phyloP scores from a whole-genome alignment of 2,797 vertebrate species.

The Anabas testudineus region DNA sequence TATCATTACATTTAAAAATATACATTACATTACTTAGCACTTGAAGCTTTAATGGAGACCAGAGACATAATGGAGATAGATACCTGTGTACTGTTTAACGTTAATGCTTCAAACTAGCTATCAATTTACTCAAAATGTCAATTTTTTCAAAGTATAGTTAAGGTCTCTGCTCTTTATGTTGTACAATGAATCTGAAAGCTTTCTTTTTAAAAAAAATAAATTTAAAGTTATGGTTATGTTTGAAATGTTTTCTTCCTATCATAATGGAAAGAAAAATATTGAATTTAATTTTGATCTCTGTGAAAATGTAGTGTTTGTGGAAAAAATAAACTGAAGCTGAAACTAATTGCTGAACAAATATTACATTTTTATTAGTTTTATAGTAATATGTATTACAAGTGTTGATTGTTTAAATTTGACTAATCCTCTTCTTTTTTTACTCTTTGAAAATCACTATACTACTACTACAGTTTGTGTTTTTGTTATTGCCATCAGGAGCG shows the following conservation, averaged over 20 bases:
- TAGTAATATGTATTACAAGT: not conserved
- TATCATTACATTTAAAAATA: no score
- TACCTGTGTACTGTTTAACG: conserved; percentile 20
- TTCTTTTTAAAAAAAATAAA: no score
- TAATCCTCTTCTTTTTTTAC: not conserved
- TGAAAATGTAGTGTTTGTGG: no score
- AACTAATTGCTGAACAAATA: no score
- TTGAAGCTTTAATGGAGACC: conserved; percentile 5
- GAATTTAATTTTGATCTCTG: not conserved
- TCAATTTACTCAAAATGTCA: conserved; percentile 14
- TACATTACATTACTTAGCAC: conserved; percentile 15
- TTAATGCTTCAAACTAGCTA: conserved; percentile 22
- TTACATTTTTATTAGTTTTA: no score
- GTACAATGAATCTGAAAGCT: not conserved
- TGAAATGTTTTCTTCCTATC: no score
- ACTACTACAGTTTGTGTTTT: conserved; percentile 9
- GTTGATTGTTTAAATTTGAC: conserved; percentile 1
- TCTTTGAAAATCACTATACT: not conserved
- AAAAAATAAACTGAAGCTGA: not conserved
- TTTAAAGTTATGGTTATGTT: no score
- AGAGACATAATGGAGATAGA: not conserved
- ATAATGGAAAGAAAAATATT: no score
- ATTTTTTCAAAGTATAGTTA: not conserved
- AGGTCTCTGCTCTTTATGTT: not conserved
- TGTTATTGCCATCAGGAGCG: conserved; percentile 86